Conservation (phyloP, 2,888 invertebrate genomes). For the Noctua pronuba region DNA sequence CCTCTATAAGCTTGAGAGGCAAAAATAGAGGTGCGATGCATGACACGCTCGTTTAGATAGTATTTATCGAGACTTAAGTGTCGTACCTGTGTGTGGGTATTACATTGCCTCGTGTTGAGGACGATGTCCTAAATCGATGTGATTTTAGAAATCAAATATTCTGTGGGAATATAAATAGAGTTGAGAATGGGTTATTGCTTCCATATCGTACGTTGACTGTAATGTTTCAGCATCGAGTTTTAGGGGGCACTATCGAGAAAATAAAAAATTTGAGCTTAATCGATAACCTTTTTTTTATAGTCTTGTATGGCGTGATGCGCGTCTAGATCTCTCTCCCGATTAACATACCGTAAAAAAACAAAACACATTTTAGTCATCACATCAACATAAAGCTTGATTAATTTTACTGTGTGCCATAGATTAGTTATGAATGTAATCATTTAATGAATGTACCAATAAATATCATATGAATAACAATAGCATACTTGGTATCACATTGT, state of each 20-base stretch:
- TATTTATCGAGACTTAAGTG: conserved; percentile 50
- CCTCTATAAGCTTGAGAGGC: conserved; percentile 60
- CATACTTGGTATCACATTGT: conserved; percentile 25
- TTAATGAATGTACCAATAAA: conserved; percentile 1
- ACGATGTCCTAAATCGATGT: not conserved
- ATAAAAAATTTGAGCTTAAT: not conserved
- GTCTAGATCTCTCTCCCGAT: not conserved
- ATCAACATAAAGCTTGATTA: not conserved
- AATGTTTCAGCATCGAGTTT: not conserved
- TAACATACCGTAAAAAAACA: not conserved
- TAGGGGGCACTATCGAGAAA: not conserved
- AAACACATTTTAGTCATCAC: not conserved
- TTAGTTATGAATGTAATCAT: conserved; percentile 9
- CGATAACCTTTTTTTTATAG: not conserved
- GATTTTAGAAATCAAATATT: conserved; percentile 16
- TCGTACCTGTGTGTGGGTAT: conserved; percentile 15
- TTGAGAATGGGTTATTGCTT: not conserved
- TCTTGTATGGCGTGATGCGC: no score
- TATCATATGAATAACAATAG: conserved; percentile 25
- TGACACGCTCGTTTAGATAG: conserved; percentile 65
- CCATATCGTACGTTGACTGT: no score
- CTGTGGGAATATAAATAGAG: not conserved
- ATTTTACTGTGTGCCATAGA: not conserved
- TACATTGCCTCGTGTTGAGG: conserved; percentile 13
- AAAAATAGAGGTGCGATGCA: conserved; percentile 61